Evolutionary conservation across 2,113 vertebrate genomes (phyloP).

Genomic region (Halcyon senegalensis): DNA sequence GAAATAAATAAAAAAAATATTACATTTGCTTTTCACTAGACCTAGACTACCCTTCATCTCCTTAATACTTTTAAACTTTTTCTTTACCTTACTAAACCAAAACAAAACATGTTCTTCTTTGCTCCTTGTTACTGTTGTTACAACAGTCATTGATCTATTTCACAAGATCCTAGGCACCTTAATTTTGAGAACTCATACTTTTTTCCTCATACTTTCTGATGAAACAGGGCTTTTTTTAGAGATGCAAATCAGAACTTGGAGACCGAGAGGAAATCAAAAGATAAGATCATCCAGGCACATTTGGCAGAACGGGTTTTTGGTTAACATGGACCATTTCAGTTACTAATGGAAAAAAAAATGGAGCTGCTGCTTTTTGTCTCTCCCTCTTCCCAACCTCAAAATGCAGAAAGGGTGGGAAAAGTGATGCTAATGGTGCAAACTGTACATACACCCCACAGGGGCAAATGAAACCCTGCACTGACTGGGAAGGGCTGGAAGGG

Average conservation of each 20-base stretch:
- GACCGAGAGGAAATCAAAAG: neutral
- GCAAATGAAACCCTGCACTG: neutral
- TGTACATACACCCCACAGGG: fast-evolving
- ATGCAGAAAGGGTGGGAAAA: neutral
- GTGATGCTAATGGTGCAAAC: neutral
- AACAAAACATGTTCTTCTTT: neutral
- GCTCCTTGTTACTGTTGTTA: neutral
- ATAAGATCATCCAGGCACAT: neutral
- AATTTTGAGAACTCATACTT: neutral
- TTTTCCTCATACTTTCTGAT: neutral
- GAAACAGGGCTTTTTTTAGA: neutral
- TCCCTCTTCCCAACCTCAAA: neutral
- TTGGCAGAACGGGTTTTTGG: neutral
- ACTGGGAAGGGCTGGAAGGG: neutral
- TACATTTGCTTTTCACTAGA: neutral
- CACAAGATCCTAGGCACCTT: neutral
- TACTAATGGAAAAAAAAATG: neutral
- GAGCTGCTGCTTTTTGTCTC: neutral
- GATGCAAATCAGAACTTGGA: neutral
- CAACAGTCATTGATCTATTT: neutral
- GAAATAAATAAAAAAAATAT: neutral
- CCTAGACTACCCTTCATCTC: neutral
- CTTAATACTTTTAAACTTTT: neutral
- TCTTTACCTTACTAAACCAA: neutral
- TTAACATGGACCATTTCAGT: neutral